phyloP scores from a whole-genome alignment of 1,140 invertebrate genomes.

The Rhagoletis pomonella region DNA sequence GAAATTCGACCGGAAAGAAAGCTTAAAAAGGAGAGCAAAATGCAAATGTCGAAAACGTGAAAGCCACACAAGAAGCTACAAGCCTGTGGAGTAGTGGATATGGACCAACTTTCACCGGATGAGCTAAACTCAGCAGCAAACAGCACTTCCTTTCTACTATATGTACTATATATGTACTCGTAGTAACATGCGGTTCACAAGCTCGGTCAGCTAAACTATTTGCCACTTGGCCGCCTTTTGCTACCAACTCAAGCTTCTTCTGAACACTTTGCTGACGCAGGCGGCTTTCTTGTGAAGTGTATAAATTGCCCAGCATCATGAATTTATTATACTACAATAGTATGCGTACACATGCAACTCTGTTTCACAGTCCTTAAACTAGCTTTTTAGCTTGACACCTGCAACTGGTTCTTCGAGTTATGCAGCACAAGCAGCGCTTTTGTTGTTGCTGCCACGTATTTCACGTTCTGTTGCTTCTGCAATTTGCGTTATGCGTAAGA shows the following conservation, averaged over 20 bases:
- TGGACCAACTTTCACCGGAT: background rate
- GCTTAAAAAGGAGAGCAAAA: background rate
- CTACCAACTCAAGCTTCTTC: background rate
- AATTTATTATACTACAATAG: constrained; percentile 19
- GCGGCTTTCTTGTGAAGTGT: constrained; percentile 27
- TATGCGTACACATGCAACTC: background rate
- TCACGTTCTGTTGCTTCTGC: background rate
- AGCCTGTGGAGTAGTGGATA: background rate
- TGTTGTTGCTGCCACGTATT: background rate
- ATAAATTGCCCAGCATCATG: constrained; percentile 52
- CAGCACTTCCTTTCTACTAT: background rate
- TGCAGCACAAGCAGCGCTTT: background rate
- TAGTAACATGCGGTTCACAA: background rate
- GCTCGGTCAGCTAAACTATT: constrained; percentile 26
- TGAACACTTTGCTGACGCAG: constrained; percentile 12
- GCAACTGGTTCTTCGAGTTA: background rate
- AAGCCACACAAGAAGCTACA: background rate
- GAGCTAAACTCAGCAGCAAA: constrained; percentile 14
- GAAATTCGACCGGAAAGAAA: background rate
- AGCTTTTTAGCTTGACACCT: constrained; percentile 10
- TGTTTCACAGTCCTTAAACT: background rate
- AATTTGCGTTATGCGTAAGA: background rate
- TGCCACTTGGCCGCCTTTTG: constrained; percentile 8
- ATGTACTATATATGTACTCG: too few species aligned
- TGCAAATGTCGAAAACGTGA: constrained; percentile 1